Evolutionary conservation across 2,113 vertebrate species (phyloP), one percentile per base, ranked within the genome.

Genomic region (Sarotherodon lohbergeri): DNA sequence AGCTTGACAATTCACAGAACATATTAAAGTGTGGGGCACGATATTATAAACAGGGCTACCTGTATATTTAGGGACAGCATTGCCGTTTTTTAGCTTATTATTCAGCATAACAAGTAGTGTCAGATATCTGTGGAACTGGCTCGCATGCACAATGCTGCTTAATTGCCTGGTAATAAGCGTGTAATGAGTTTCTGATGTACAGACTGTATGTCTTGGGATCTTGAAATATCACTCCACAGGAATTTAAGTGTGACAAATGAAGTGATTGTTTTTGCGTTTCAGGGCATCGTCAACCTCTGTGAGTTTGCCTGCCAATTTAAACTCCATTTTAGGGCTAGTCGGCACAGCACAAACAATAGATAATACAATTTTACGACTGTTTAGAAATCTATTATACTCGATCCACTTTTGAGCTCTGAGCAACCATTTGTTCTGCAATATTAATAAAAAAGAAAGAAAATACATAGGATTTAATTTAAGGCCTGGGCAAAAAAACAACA

Each of bases 181-280:
- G 94, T 92, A 94, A 94, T 93, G 90, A 95, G 86, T 93, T 95
- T 90, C 88, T 90, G 85, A 92, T 93, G 90, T 88, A 81, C 83
- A 86, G 57, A 61, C 79, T 63, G 57, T 73, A 88, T 80, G 84
- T 93, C 91, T 84, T 84, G 85, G 92, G 90, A 92, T 88, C 93
- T 83, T 92, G 81, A 81, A 93, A 85, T 68, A 86, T 89, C 52
- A 57, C 88, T 93, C 87, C 59, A 50, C 36, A 73, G 71, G 83
- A 94, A 92, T 93, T 87, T 83, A 80, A 89, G 89, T 68, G 19
- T 92, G 88, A 86, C 91, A 88, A 91, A 93, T 90, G 14, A 83
- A 91, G 76, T 89, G 89, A 93, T 90, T 93, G 88, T 91, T 89
- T 89, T 90, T 84, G 79, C 73, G 14, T 91, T 90, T 89, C 59